These are phyloP conservation scores for Paedocypris sp. DNA, from an alignment of 2,113 vertebrate species.

Conservation along the genomic window DNA sequence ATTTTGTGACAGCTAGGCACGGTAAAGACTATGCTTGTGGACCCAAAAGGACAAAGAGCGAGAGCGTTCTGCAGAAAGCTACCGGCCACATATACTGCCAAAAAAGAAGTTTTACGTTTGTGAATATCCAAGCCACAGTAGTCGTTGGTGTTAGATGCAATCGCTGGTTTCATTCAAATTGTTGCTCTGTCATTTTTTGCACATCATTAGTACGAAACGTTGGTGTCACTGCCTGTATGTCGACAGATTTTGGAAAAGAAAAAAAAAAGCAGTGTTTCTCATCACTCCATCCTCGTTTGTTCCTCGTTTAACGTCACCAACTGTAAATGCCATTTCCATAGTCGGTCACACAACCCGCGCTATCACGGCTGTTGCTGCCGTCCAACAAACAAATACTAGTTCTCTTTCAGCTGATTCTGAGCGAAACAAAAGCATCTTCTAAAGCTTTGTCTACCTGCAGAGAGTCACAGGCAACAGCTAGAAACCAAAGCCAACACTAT, in stretches of 20 bases:
- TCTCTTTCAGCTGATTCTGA: conserved; percentile 87
- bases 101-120: conserved; percentile 96
- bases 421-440: conserved; percentile 78
- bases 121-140: conserved; percentile 95
- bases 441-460: conserved; percentile 99
- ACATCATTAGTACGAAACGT: conserved; percentile 96
- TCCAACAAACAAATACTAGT: conserved; percentile 44
- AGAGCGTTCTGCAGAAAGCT: conserved; percentile 85
- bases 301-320: conserved; percentile 66
- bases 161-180: conserved; percentile 98
- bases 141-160: conserved; percentile 94
- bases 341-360: conserved; percentile 74
- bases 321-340: conserved; percentile 97
- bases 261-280: conserved; percentile 72
- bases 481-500: conserved; percentile 99
- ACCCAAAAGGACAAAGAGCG: conserved; percentile 60
- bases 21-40: conserved; percentile 76
- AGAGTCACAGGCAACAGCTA: conserved; percentile 99
- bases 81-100: conserved; percentile 98
- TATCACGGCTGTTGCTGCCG: conserved; percentile 85
- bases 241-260: conserved; percentile 67
- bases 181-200: conserved; percentile 99
- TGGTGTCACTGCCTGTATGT: conserved; percentile 98
- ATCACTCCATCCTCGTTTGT: not conserved
- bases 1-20: conserved; percentile 61